Base-by-base conservation (phyloP, 1,140 invertebrate genomes). In the Heliothis subflexa region DNA sequence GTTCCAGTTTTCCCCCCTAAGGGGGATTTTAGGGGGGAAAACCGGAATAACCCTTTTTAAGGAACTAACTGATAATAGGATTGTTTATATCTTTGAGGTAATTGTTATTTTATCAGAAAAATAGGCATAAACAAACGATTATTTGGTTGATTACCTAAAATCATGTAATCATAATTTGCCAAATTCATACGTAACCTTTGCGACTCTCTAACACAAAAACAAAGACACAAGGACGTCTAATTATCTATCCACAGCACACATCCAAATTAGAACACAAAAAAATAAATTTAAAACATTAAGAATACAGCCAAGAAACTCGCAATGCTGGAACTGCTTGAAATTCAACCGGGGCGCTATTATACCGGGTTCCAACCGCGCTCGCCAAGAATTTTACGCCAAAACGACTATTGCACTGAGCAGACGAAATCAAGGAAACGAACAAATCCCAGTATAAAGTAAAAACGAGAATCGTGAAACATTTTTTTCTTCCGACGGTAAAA, bases 351-450 rank as follows among this genome's bases (percentile, higher is more conserved):
- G 59, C 73, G 18, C 73, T 52, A 75, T 75, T 75, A 64, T 64
- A 75, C 47, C 45, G 55, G 59, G 66, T 45, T 52, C 66, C 66
- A n/a, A 75, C 57, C 59, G n/a, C 73, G 45, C 59, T 64, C 21
- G 73, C 57, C 57, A 64, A 75, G 73, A 64, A 75, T 64, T 75
- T 45, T 59, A n/a, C 45, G 57, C 72, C 57, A 57, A 75, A 75
- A 75, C 40, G 57, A 75, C 55, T 62, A 75, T 74, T 61, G 59
- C 57, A 62, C 57, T 70, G 54, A 62, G 28, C 72, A 74, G 55
- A 14, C 55, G 28, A 75, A 75, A 75, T 50, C 73, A 64, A 75
- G 59, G 59, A 75, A 75, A 62, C 57, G 49, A 62, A 52, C 47
- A 75, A 75, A 75, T 64, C 47, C n/a, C 18, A 54, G 47, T 52